phyloP scores from a whole-genome alignment of 2,797 vertebrate genomes.

The Dermochelys coriacea region DNA sequence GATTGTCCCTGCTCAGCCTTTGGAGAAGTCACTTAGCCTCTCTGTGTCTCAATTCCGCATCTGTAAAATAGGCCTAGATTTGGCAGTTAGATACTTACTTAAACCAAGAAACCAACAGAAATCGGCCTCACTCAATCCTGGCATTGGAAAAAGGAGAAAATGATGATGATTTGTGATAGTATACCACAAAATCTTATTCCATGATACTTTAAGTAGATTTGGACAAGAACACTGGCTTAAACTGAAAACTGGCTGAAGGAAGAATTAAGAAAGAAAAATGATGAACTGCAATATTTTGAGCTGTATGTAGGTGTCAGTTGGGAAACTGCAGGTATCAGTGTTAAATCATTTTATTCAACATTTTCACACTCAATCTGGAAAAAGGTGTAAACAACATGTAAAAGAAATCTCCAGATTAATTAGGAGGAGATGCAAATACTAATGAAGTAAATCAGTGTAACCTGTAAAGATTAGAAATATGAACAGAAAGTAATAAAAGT shows the following conservation, averaged over 20 bases:
- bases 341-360: slow-evolving; percentile 31
- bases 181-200: not conserved
- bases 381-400: not conserved
- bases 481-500: slow-evolving; percentile 20
- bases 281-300: slow-evolving; percentile 19
- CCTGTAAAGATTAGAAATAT: slow-evolving; percentile 32
- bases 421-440: not conserved
- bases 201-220: not conserved
- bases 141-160: not conserved
- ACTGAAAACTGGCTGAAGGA: not conserved
- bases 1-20: not conserved
- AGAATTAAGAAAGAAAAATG: not conserved
- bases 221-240: not conserved
- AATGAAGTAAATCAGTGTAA: not conserved
- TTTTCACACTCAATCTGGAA: not conserved
- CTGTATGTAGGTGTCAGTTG: slow-evolving; percentile 20
- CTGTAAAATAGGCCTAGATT: not conserved
- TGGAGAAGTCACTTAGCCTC: not conserved
- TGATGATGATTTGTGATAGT: not conserved
- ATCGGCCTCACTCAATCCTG: too few relatives aligned
- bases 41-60: not conserved
- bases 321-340: slow-evolving; percentile 40
- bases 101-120: not conserved
- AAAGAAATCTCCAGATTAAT: not conserved
- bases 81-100: not conserved